A percentile compares a stretch with the other conserved stretches of the same genome.
These are phyloP conservation scores for Crax fasciolata DNA, from an alignment of 2,797 vertebrate genomes.

Conservation along the genomic window DNA sequence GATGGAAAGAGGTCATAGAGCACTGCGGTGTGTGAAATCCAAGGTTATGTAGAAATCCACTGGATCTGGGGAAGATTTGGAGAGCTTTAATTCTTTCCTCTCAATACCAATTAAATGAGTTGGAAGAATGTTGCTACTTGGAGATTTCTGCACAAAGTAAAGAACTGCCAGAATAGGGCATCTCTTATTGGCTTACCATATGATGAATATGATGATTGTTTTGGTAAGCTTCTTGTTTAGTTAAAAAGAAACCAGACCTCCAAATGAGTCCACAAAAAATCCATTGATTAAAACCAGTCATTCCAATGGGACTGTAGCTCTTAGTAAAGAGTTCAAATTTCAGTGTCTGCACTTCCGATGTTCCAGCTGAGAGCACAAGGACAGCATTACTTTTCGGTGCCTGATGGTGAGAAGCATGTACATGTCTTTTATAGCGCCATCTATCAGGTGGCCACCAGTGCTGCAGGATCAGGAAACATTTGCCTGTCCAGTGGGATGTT, in stretches of 20 bases:
- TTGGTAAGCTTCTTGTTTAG: background rate
- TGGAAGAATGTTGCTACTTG: background rate
- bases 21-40: background rate
- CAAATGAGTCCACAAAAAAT: background rate
- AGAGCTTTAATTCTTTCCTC: background rate
- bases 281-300: background rate
- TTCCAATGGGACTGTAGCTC: background rate
- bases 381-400: background rate
- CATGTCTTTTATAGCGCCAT: background rate
- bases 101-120: background rate
- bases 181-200: background rate
- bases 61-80: background rate
- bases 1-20: background rate
- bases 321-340: background rate
- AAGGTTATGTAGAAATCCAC: background rate
- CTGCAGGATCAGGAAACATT: background rate
- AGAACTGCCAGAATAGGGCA: background rate
- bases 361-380: background rate
- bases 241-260: background rate
- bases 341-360: background rate
- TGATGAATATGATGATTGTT: background rate
- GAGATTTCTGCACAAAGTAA: background rate
- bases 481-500: background rate
- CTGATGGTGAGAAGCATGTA: background rate
- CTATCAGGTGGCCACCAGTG: accelerated